phyloP scores from a whole-genome alignment of 1,140 invertebrate genomes.

The Lerema accius region DNA sequence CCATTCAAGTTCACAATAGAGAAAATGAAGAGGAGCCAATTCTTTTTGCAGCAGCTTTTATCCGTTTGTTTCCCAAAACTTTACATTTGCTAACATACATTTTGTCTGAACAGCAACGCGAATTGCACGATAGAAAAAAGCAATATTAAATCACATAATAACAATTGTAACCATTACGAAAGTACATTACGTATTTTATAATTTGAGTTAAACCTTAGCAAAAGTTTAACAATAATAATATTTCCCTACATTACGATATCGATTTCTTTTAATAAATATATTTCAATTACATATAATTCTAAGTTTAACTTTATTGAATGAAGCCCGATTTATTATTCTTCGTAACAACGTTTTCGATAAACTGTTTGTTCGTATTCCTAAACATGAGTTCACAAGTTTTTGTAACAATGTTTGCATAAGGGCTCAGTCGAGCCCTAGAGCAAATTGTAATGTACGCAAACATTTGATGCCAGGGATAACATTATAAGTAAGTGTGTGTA shows the following conservation, averaged over 20 bases:
- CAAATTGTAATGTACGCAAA: constrained; percentile 39
- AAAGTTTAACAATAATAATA: no score
- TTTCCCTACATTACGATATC: no score
- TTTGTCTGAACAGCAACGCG: neutral
- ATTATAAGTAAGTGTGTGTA: constrained; percentile 3
- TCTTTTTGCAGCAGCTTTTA: constrained; percentile 75
- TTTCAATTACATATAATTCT: no score
- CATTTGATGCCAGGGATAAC: constrained; percentile 36
- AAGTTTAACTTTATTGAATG: no score
- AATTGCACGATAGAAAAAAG: neutral
- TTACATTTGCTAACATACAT: constrained; percentile 47
- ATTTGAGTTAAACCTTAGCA: no score
- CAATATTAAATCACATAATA: no score
- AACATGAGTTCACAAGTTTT: constrained; percentile 46
- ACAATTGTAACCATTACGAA: no score
- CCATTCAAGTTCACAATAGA: constrained; percentile 80
- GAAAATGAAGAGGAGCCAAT: constrained; percentile 80
- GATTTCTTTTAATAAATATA: no score
- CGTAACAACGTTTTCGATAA: constrained; percentile 58
- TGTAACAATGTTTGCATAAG: constrained; percentile 43
- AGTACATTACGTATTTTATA: no score
- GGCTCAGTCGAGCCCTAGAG: constrained; percentile 39
- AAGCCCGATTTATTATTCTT: constrained; percentile 60
- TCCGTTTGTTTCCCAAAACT: constrained; percentile 74
- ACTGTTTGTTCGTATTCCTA: constrained; percentile 58